Evolutionary conservation across 2,113 vertebrate species (phyloP).

Genomic region (Carassius carassius): DNA sequence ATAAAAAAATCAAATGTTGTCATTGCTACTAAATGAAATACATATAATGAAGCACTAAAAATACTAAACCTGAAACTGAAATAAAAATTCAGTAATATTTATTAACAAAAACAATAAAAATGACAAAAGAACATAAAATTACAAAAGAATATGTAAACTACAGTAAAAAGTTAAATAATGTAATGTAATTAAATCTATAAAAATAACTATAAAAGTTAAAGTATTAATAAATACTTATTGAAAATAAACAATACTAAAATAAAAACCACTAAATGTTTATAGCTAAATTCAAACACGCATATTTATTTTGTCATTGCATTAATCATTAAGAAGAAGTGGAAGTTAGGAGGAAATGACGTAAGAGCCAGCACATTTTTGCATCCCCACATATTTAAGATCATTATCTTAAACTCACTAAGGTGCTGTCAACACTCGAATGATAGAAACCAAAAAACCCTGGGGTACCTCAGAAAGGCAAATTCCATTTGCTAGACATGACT

Average conservation of each 20-base stretch:
- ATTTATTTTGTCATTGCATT: not conserved
- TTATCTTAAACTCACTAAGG: not conserved
- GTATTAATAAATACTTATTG: not conserved
- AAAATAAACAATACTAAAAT: not conserved
- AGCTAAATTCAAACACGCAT: not conserved
- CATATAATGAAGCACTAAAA: too few relatives aligned
- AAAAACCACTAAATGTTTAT: not conserved
- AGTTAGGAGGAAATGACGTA: not conserved
- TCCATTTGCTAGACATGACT: not conserved
- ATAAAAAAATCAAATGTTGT: too few relatives aligned
- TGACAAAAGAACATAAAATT: too few relatives aligned
- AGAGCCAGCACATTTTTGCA: not conserved
- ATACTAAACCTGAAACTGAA: too few relatives aligned
- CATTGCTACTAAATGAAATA: too few relatives aligned
- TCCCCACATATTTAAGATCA: not conserved
- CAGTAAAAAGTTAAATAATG: too few relatives aligned
- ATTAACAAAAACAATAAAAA: too few relatives aligned
- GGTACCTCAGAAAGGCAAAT: not conserved
- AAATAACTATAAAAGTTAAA: not conserved
- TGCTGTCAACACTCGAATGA: constrained; percentile 5
- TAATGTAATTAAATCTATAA: too few relatives aligned
- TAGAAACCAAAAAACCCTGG: constrained; percentile 12
- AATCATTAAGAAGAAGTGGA: not conserved
- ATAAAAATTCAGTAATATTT: too few relatives aligned
- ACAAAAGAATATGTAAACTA: too few relatives aligned